phyloP scores from a whole-genome alignment of 2,113 vertebrate species.

The Alexandromys fortis region DNA sequence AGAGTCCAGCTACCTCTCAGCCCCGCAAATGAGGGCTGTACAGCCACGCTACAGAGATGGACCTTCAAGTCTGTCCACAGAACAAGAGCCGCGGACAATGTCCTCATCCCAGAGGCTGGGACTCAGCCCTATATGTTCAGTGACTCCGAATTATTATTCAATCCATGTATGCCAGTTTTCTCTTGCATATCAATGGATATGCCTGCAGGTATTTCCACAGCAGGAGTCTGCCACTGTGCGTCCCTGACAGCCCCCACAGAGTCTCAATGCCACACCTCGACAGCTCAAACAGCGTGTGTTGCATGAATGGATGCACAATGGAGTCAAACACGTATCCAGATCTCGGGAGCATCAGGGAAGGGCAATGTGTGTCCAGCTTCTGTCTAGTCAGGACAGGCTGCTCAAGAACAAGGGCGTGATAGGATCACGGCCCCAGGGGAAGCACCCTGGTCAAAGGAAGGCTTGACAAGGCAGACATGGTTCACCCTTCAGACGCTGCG shows the following conservation, averaged over 20 bases:
- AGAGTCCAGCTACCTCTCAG: fast-evolving
- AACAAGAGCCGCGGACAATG: fast-evolving
- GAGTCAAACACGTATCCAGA: too few species aligned
- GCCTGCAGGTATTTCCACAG: too few species aligned
- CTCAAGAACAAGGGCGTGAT: background rate
- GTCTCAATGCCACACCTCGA: fast-evolving
- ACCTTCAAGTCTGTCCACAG: fast-evolving
- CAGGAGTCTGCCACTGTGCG: fast-evolving
- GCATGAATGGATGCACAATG: background rate
- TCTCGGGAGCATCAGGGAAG: background rate
- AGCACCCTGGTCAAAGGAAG: too few species aligned
- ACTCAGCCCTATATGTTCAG: background rate
- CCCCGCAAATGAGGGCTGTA: fast-evolving
- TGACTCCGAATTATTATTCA: background rate
- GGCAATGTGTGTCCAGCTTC: fast-evolving
- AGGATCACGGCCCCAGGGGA: background rate
- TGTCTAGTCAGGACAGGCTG: background rate
- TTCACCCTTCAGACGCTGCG: fast-evolving
- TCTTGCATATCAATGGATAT: background rate
- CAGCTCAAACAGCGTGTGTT: too few species aligned
- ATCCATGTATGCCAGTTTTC: background rate
- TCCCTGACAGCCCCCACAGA: background rate
- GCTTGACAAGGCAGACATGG: too few species aligned
- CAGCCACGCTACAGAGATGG: fast-evolving
- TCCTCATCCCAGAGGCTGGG: background rate